Evolutionary conservation across 2,113 vertebrate species (phyloP).

Genomic region (Strix uralensis): DNA sequence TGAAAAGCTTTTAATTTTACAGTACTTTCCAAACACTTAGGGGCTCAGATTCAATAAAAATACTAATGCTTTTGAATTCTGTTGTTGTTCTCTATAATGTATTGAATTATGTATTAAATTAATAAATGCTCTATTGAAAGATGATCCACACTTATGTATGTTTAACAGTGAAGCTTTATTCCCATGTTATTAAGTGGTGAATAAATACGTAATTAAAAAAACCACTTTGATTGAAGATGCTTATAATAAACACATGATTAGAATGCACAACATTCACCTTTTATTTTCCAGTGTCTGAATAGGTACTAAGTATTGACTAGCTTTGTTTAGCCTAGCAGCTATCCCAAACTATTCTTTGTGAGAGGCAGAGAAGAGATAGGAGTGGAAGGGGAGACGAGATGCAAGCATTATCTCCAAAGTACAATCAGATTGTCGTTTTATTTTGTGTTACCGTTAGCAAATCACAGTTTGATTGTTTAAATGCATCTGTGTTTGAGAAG

Average conservation of each 20-base stretch:
- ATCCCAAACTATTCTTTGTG: not conserved
- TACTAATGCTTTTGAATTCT: not conserved
- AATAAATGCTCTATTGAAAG: not conserved
- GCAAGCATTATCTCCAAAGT: not conserved
- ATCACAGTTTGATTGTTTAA: conserved; percentile 8
- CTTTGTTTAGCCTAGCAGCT: not conserved
- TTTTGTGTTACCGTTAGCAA: not conserved
- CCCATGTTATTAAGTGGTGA: not conserved
- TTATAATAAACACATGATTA: not conserved
- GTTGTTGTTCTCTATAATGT: not conserved
- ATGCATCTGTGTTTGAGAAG: not conserved
- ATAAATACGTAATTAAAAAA: not conserved
- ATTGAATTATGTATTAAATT: not conserved
- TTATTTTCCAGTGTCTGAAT: not conserved
- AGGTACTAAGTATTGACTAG: not conserved
- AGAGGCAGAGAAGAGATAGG: not conserved
- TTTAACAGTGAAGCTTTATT: not conserved
- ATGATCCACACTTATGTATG: not conserved
- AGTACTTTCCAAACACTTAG: not conserved
- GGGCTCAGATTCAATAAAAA: not conserved
- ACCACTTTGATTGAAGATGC: not conserved
- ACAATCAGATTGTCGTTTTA: not conserved
- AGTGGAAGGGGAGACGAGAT: not conserved
- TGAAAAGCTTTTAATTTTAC: not conserved
- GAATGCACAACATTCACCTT: not conserved